phyloP scores from a whole-genome alignment of 2,888 invertebrate genomes.

The Chaetogeoica ovagalla region DNA sequence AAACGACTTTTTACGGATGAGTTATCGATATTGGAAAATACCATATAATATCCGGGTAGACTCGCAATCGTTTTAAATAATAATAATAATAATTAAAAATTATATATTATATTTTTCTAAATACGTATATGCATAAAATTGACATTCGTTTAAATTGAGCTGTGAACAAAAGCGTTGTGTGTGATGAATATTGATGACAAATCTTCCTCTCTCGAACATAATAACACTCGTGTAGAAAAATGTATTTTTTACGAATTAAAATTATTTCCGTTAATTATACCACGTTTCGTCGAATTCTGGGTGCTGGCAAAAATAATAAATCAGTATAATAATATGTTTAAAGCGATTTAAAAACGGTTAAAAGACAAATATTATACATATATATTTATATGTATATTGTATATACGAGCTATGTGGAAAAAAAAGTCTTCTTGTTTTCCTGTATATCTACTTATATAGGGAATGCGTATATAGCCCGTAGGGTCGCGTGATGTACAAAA shows the following conservation, averaged over 20 bases:
- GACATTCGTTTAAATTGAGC: no score
- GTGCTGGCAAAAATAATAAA: background rate
- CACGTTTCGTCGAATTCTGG: background rate
- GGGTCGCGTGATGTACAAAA: background rate
- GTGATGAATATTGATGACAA: no score
- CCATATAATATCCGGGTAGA: no score
- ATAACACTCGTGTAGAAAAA: background rate
- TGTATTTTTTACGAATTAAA: background rate
- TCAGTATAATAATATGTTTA: background rate
- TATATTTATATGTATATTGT: no score
- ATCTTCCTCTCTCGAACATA: no score
- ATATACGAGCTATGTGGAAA: background rate
- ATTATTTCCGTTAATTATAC: background rate
- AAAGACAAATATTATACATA: slow-evolving; percentile 5
- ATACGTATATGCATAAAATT: no score
- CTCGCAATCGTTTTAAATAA: no score
- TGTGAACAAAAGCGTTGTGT: no score
- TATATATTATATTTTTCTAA: no score
- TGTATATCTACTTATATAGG: background rate
- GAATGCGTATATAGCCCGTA: background rate
- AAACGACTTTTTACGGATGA: no score
- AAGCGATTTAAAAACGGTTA: slow-evolving; percentile 14
- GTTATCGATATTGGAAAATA: no score
- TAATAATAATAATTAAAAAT: no score
- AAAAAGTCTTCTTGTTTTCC: slow-evolving; percentile 12